phyloP scores from a whole-genome alignment of 2,113 vertebrate species.

The Cynoglossus semilaevis region DNA sequence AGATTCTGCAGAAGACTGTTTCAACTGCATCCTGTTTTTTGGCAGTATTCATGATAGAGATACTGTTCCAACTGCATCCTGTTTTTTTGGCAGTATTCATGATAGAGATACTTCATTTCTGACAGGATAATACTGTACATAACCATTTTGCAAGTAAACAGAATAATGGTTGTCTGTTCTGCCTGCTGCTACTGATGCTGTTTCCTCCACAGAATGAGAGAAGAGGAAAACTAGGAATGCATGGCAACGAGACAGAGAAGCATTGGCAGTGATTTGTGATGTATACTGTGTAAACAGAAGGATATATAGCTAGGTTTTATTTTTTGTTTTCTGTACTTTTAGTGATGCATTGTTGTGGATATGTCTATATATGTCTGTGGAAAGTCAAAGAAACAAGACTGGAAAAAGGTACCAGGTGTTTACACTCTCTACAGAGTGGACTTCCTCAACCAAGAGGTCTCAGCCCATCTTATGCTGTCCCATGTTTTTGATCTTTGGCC shows the following conservation, averaged over 20 bases:
- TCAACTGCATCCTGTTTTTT: constrained; percentile 16
- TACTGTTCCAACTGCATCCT: constrained; percentile 76
- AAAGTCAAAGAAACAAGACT: no score
- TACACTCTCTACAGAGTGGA: no score
- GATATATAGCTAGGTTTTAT: no score
- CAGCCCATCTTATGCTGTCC: no score
- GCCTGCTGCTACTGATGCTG: constrained; percentile 88
- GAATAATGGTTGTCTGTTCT: constrained; percentile 98
- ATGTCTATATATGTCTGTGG: no score
- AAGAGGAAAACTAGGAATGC: constrained; percentile 29
- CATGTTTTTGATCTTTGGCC: no score
- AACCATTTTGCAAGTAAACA: constrained; percentile 99
- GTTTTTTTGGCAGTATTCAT: constrained; percentile 80
- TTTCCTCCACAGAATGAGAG: constrained; percentile 81
- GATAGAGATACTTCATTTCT: constrained; percentile 90
- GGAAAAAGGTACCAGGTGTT: no score
- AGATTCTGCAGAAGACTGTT: constrained; percentile 24
- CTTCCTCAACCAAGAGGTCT: no score
- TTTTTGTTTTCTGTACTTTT: no score
- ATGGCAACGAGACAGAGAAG: constrained; percentile 28
- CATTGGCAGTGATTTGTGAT: constrained; percentile 64
- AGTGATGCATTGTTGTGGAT: no score
- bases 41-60: no score
- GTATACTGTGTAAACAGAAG: background rate
- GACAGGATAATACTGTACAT: constrained; percentile 95